Conservation (phyloP, 2,113 vertebrate species). For the Clupea harengus region DNA sequence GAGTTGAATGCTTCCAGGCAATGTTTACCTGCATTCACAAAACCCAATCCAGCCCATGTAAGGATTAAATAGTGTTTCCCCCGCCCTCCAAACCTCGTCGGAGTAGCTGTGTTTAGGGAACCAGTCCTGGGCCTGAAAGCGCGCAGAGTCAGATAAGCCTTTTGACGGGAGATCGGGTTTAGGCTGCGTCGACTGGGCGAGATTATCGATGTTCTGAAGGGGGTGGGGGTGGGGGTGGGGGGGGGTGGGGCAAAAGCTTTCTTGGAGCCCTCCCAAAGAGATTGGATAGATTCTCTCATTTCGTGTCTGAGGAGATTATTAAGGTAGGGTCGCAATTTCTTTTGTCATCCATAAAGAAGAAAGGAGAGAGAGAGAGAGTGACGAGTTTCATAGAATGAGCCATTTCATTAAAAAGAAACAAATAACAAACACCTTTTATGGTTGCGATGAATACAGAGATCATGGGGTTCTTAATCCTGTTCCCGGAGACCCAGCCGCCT, state of each 20-base stretch:
- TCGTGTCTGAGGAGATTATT: neutral
- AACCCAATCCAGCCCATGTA: constrained; percentile 22
- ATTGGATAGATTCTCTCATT: constrained; percentile 52
- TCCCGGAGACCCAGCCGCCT: too few species aligned
- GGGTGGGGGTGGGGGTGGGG: constrained; percentile 32
- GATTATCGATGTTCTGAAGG: constrained; percentile 62
- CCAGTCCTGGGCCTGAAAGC: neutral
- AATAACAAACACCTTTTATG: neutral
- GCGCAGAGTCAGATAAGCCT: constrained; percentile 50
- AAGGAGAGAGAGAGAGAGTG: neutral
- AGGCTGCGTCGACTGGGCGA: constrained; percentile 55
- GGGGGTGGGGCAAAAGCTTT: constrained; percentile 60
- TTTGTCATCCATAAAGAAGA: neutral
- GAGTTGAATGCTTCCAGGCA: constrained; percentile 45
- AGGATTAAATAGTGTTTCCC: constrained; percentile 39
- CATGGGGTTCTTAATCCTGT: too few species aligned
- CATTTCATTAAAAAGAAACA: neutral
- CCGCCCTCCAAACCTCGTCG: neutral
- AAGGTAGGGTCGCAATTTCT: neutral
- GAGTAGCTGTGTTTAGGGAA: neutral
- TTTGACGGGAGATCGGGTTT: constrained; percentile 60
- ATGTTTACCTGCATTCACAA: constrained; percentile 42
- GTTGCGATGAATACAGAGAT: neutral
- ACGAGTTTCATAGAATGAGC: neutral
- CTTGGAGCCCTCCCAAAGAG: constrained; percentile 64